Evolutionary conservation across 30 jellyfish, hydroid and myxozoan genomes (phyloP).

Genomic region (Catostylus mosaicus): DNA sequence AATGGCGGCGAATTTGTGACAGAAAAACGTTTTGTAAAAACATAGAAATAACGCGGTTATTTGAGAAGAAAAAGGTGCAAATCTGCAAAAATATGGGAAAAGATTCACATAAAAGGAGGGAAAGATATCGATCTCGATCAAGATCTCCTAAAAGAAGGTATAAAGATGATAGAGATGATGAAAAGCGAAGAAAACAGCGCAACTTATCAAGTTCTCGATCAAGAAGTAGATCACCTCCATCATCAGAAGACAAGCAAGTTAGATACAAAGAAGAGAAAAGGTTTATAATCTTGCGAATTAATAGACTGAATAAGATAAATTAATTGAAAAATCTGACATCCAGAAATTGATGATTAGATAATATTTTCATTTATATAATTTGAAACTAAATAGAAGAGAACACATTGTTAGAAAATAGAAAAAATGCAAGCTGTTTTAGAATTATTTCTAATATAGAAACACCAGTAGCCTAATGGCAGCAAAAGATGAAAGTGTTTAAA

Average conservation of each 20-base stretch:
- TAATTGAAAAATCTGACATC: no score
- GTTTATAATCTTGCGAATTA: constrained; percentile 3
- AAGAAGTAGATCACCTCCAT: constrained; percentile 16
- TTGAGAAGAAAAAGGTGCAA: no score
- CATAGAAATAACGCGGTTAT: no score
- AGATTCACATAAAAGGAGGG: constrained; percentile 6
- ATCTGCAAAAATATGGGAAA: constrained; percentile 21
- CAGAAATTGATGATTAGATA: no score
- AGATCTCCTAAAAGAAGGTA: constrained; percentile 23
- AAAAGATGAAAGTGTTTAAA: no score
- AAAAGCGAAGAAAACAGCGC: constrained; percentile 3
- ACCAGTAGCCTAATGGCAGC: no score
- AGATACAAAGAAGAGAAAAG: constrained; percentile 50
- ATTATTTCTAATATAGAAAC: no score
- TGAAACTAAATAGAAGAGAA: no score
- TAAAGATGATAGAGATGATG: neutral
- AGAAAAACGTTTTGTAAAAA: neutral
- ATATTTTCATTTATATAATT: no score
- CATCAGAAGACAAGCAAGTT: neutral
- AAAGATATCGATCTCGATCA: constrained; percentile 35
- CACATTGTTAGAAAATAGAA: no score
- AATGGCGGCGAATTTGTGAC: constrained; percentile 15
- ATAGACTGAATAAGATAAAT: no score
- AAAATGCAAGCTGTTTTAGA: no score
- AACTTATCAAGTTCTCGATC: constrained; percentile 10